Conservation (phyloP, 1,140 invertebrate species). For the Calliphora vicina region DNA sequence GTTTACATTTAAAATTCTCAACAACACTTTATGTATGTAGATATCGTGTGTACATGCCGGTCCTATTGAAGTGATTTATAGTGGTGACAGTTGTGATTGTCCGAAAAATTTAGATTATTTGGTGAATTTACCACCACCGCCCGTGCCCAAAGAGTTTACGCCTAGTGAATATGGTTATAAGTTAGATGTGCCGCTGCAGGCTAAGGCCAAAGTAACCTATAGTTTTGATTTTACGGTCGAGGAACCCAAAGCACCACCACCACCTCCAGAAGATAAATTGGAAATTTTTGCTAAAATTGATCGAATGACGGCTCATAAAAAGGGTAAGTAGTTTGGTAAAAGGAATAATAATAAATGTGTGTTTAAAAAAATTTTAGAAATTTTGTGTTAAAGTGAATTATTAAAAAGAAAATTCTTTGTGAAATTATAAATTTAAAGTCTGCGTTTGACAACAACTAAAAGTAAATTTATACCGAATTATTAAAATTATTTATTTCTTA, state of each 20-base stretch:
- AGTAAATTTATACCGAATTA: too few species aligned
- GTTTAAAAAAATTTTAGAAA: too few species aligned
- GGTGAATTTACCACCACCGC: constrained; percentile 50
- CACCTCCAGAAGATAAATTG: constrained; percentile 43
- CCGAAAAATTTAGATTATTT: constrained; percentile 53
- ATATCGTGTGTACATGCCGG: constrained; percentile 12
- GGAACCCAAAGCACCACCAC: constrained; percentile 49
- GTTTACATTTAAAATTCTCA: not conserved
- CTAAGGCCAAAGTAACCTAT: constrained; percentile 56
- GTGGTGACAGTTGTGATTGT: constrained; percentile 53
- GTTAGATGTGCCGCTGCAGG: constrained; percentile 51
- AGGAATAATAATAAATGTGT: not conserved
- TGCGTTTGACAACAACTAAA: too few species aligned
- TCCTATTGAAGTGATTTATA: constrained; percentile 55
- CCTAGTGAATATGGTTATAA: constrained; percentile 52
- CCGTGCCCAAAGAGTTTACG: constrained; percentile 42
- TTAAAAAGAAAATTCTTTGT: too few species aligned
- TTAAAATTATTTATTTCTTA: not conserved
- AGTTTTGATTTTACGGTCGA: constrained; percentile 58
- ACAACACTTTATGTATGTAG: not conserved
- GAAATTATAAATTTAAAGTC: too few species aligned
- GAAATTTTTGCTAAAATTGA: constrained; percentile 57
- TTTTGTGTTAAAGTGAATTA: too few species aligned
- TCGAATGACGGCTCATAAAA: constrained; percentile 50
- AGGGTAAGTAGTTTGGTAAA: constrained; percentile 43